Evolutionary conservation across 2,113 vertebrate genomes (phyloP).

Genomic region (Tautogolabrus adspersus): DNA sequence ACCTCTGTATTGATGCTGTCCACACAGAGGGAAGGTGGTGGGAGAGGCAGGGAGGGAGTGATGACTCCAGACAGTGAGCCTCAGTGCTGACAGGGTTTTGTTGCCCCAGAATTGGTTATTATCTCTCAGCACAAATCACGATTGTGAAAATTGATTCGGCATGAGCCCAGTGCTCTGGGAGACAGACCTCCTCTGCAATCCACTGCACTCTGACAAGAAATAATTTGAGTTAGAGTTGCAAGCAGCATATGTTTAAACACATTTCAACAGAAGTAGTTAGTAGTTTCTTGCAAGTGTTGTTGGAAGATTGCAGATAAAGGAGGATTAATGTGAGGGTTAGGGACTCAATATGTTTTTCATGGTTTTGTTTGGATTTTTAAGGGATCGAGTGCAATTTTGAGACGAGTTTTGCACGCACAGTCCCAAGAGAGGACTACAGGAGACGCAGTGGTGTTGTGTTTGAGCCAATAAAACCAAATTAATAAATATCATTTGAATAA

Average conservation of each 20-base stretch:
- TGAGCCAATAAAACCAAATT: too few species aligned
- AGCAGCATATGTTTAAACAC: constrained; percentile 13
- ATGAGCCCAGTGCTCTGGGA: constrained; percentile 24
- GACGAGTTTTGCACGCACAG: neutral
- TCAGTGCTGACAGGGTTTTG: constrained; percentile 37
- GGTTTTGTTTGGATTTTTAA: neutral
- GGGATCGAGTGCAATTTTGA: neutral
- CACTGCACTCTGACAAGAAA: constrained; percentile 23
- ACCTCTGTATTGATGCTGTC: neutral
- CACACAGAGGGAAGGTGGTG: neutral
- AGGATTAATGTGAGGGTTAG: neutral
- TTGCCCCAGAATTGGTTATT: constrained; percentile 50
- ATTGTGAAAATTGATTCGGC: constrained; percentile 59
- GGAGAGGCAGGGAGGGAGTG: neutral
- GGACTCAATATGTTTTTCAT: neutral
- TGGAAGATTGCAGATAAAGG: neutral
- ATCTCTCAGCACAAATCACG: constrained; percentile 55
- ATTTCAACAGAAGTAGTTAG: constrained; percentile 24
- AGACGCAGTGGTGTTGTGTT: too few species aligned
- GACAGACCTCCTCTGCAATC: constrained; percentile 7
- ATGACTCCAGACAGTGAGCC: constrained; percentile 35
- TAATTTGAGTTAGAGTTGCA: constrained; percentile 40
- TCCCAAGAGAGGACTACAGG: neutral
- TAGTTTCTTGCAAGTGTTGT: constrained; percentile 3
- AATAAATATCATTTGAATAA: too few species aligned